Evolutionary conservation across 2,888 invertebrate species (phyloP).

Genomic region (Melieria picta): DNA sequence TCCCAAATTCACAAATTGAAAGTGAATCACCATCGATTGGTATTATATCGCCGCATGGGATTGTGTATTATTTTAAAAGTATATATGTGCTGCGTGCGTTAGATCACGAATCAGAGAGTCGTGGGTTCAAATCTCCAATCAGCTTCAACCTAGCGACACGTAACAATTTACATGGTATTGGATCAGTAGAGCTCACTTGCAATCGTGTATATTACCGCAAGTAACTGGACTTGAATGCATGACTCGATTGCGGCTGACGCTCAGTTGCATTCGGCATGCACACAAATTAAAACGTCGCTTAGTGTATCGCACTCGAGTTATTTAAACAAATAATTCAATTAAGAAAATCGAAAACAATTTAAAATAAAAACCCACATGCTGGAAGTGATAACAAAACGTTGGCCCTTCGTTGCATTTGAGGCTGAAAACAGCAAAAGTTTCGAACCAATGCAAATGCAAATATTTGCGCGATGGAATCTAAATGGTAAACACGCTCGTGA

Average conservation of each 20-base stretch:
- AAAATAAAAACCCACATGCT: constrained; percentile 10
- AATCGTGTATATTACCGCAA: no score
- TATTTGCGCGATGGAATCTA: constrained; percentile 33
- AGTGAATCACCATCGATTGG: no score
- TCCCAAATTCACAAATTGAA: no score
- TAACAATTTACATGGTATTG: no score
- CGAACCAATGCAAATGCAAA: constrained; percentile 5
- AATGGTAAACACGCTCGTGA: constrained; percentile 33
- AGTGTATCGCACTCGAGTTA: neutral
- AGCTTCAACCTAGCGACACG: no score
- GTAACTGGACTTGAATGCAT: neutral
- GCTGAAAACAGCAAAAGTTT: constrained; percentile 1
- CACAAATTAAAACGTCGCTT: neutral
- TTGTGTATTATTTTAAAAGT: no score
- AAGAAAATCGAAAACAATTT: neutral
- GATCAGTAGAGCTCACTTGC: no score
- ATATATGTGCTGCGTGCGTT: no score
- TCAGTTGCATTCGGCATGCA: constrained; percentile 10
- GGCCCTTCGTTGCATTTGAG: neutral
- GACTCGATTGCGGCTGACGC: neutral
- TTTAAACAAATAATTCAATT: neutral
- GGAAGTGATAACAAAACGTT: constrained; percentile 31
- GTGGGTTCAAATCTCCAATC: no score
- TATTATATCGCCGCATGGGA: no score
- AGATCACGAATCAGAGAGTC: no score